Conservation (phyloP, 2,888 invertebrate genomes). For the Flexamia atlantica region DNA sequence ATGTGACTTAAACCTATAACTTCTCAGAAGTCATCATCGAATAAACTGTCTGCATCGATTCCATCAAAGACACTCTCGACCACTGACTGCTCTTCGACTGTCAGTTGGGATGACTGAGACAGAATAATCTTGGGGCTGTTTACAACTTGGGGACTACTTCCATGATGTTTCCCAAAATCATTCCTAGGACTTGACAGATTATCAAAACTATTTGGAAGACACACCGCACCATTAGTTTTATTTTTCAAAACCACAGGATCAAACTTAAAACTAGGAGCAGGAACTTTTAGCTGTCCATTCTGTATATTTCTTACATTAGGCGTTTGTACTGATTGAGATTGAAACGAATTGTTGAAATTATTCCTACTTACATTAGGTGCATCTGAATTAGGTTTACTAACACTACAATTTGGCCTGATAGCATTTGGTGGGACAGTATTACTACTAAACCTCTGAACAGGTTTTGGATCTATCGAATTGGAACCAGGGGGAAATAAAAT, state of each 20-base stretch:
- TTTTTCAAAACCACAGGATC: slow-evolving; percentile 7
- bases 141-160: background rate
- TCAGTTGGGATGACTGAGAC: slow-evolving; percentile 27
- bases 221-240: background rate
- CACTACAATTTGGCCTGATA: background rate
- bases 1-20: background rate
- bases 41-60: slow-evolving; percentile 69
- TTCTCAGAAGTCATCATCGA: slow-evolving; percentile 65
- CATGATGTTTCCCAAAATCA: background rate
- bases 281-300: background rate
- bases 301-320: background rate
- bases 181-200: background rate
- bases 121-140: slow-evolving; percentile 13
- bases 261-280: slow-evolving; percentile 16
- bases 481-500: background rate
- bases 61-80: slow-evolving; percentile 68
- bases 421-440: background rate
- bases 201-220: background rate
- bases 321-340: too few relatives aligned
- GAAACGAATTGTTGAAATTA: background rate
- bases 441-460: background rate
- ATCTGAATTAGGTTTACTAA: background rate
- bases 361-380: background rate
- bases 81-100: slow-evolving; percentile 55
- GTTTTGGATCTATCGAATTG: background rate